Conservation (phyloP, 1,140 invertebrate genomes). For the Thaumetopoea pityocampa region DNA sequence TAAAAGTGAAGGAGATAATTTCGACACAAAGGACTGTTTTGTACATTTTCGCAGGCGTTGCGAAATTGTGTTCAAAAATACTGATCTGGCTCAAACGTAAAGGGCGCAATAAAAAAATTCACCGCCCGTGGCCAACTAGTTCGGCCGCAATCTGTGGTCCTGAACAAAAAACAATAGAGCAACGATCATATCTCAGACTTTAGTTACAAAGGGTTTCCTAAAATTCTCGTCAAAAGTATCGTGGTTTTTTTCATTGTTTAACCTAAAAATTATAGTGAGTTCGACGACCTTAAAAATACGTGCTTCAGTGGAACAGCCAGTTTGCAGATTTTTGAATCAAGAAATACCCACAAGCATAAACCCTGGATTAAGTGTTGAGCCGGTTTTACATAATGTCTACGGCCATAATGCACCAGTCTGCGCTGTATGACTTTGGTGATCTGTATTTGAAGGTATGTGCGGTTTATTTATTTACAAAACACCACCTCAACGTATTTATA, state of each 20-base stretch:
- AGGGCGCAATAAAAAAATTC: conserved; percentile 51
- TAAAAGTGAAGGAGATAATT: conserved; percentile 63
- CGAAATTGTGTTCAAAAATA: conserved; percentile 74
- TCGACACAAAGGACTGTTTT: conserved; percentile 73
- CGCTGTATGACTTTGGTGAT: conserved; percentile 75
- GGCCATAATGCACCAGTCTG: conserved; percentile 76
- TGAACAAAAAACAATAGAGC: conserved; percentile 66
- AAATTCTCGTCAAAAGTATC: conserved; percentile 59
- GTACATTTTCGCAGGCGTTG: conserved; percentile 71
- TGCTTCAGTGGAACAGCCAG: conserved; percentile 62
- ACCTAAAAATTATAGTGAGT: conserved; percentile 64
- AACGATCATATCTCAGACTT: conserved; percentile 47
- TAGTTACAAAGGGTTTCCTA: conserved; percentile 45
- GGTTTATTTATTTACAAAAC: conserved; percentile 16
- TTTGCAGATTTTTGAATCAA: conserved; percentile 43
- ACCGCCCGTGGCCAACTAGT: conserved; percentile 62
- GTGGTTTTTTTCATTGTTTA: conserved; percentile 51
- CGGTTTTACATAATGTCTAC: conserved; percentile 72
- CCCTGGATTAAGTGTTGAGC: conserved; percentile 67
- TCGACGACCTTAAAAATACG: conserved; percentile 49
- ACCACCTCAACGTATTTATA: no score
- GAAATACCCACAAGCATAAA: conserved; percentile 34
- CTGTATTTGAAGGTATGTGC: conserved; percentile 72
- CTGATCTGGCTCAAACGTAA: conserved; percentile 49
- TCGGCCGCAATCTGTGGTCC: conserved; percentile 63